Evolutionary conservation across 2,113 vertebrate species (phyloP).

Genomic region (Lepus americanus): DNA sequence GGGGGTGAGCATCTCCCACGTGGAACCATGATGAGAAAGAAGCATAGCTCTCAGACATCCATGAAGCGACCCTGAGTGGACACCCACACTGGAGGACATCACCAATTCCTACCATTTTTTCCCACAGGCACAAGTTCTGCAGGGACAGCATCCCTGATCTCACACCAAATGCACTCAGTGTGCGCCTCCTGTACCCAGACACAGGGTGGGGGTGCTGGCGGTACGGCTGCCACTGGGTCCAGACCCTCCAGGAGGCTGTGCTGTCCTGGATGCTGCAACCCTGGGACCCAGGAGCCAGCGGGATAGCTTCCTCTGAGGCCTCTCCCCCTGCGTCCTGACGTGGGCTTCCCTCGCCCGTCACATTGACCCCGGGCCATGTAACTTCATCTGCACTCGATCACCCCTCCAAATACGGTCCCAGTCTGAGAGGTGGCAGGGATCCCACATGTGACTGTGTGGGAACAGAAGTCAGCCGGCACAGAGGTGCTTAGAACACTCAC

Average conservation of each 20-base stretch:
- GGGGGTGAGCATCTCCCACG: not conserved
- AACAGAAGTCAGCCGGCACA: no score
- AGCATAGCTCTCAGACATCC: no score
- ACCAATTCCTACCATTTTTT: not conserved
- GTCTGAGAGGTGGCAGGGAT: not conserved
- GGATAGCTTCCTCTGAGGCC: no score
- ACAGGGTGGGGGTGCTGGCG: not conserved
- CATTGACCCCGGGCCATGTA: not conserved
- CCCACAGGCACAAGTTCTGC: rapidly evolving
- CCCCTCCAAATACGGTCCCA: not conserved
- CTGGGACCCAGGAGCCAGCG: no score
- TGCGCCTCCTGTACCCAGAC: rapidly evolving
- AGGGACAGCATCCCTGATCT: rapidly evolving
- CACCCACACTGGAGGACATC: rapidly evolving
- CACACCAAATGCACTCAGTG: no score
- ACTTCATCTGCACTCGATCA: not conserved
- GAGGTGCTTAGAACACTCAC: no score
- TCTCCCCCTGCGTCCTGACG: not conserved
- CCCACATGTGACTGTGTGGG: no score
- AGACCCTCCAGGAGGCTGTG: no score
- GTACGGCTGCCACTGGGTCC: no score
- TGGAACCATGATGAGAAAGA: not conserved
- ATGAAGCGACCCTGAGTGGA: not conserved
- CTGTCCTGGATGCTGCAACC: no score
- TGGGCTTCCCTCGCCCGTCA: not conserved